Evolutionary conservation across 2,113 vertebrate species (phyloP).

Genomic region (Psilopogon haemacephalus): DNA sequence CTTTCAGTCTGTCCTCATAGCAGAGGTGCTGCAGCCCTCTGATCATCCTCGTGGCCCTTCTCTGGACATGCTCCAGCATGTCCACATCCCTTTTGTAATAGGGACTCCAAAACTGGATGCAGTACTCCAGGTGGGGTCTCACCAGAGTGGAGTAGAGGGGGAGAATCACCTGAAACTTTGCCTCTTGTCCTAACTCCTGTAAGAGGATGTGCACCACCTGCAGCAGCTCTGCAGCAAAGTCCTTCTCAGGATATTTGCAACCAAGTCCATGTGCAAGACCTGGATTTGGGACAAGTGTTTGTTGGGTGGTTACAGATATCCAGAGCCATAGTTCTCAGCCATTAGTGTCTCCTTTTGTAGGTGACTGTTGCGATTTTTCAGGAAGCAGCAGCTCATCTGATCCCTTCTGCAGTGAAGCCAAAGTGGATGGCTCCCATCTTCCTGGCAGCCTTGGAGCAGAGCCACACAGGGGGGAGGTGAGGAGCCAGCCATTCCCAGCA

Average conservation of each 20-base stretch:
- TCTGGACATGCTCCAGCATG: too few relatives aligned
- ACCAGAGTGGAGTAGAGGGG: too few relatives aligned
- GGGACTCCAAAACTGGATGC: too few relatives aligned
- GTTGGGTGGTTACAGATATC: neutral
- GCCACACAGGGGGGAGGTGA: neutral
- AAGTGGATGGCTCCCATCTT: neutral
- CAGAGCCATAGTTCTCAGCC: fast-evolving
- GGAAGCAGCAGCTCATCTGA: neutral
- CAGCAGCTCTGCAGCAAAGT: neutral
- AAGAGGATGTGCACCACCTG: neutral
- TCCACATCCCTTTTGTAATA: too few relatives aligned
- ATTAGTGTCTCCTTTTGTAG: neutral
- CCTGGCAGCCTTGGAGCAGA: neutral
- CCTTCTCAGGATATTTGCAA: neutral
- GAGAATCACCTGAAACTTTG: neutral
- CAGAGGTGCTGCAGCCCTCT: too few relatives aligned
- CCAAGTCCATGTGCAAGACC: neutral
- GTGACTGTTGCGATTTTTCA: neutral
- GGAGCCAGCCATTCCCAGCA: neutral
- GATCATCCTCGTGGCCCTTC: too few relatives aligned
- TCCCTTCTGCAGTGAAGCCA: neutral
- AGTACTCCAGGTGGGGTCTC: too few relatives aligned
- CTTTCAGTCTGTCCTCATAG: too few relatives aligned
- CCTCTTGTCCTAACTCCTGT: neutral
- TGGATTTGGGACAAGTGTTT: neutral